phyloP scores from a whole-genome alignment of 2,113 vertebrate species.

The Thunnus thynnus region DNA sequence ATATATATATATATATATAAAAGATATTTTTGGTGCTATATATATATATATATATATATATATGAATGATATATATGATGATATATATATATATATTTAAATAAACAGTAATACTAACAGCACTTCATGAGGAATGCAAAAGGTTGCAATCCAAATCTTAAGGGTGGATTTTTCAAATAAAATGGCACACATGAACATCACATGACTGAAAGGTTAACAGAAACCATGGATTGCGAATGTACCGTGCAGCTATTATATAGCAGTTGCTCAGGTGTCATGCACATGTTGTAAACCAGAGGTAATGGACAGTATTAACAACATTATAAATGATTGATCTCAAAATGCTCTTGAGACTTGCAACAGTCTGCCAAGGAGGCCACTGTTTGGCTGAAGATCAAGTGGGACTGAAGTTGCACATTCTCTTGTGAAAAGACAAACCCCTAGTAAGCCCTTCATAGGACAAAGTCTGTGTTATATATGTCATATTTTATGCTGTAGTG shows the following conservation, averaged over 20 bases:
- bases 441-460: slow-evolving; percentile 68
- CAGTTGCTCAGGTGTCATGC: slow-evolving; percentile 20
- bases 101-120: too few relatives aligned
- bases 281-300: slow-evolving; percentile 33
- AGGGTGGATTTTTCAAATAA: slow-evolving; percentile 9
- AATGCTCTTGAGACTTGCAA: slow-evolving; percentile 49
- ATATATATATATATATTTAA: too few relatives aligned
- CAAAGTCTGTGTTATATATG: slow-evolving; percentile 53
- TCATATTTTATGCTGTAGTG: slow-evolving; percentile 54
- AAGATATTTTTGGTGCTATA: too few relatives aligned
- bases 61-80: too few relatives aligned
- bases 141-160: background rate
- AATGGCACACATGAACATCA: background rate
- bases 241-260: background rate
- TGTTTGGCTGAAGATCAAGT: slow-evolving; percentile 65
- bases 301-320: slow-evolving; percentile 37
- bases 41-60: too few relatives aligned
- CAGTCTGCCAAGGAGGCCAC: slow-evolving; percentile 56
- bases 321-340: slow-evolving; percentile 54
- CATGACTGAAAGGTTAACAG: slow-evolving; percentile 12
- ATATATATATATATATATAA: too few relatives aligned
- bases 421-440: slow-evolving; percentile 50
- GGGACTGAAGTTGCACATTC: slow-evolving; percentile 54
- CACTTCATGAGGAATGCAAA: slow-evolving; percentile 2
- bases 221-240: background rate